phyloP scores from a whole-genome alignment of 2,797 vertebrate genomes.

The Sebastes steindachneri region DNA sequence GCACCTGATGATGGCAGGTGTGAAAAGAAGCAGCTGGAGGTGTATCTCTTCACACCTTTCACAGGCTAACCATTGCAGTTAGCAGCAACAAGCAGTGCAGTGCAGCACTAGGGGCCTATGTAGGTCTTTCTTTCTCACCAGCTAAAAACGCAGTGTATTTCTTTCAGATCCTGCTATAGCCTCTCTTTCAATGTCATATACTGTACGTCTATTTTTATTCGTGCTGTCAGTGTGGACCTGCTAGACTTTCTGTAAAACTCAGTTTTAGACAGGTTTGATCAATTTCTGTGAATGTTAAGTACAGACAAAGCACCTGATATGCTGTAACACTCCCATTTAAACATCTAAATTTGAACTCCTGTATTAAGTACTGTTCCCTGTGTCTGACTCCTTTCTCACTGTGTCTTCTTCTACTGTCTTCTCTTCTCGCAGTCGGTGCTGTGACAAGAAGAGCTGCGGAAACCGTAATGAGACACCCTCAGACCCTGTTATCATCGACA shows the following conservation, averaged over 20 bases:
- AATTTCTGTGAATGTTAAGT: constrained; percentile 24
- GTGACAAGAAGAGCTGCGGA: constrained; percentile 99
- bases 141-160: background rate
- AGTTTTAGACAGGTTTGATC: constrained; percentile 41
- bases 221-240: constrained; percentile 33
- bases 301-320: constrained; percentile 10
- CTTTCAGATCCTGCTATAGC: constrained; percentile 32
- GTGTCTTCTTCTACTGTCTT: constrained; percentile 30
- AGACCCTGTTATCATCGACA: constrained; percentile 99
- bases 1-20: background rate
- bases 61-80: background rate
- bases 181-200: constrained; percentile 38
- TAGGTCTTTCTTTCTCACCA: background rate
- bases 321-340: constrained; percentile 22
- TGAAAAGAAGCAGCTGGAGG: background rate
- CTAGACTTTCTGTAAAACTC: constrained; percentile 37
- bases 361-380: constrained; percentile 31
- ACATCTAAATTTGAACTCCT: constrained; percentile 24
- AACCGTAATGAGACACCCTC: constrained; percentile 99
- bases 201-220: constrained; percentile 55
- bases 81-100: background rate
- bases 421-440: constrained; percentile 85
- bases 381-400: constrained; percentile 20
- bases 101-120: background rate
- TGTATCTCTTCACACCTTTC: background rate